A percentile compares a stretch with the other conserved stretches of the same genome.
Conservation (phyloP, 2,888 invertebrate species). For the Folsomia candida region DNA sequence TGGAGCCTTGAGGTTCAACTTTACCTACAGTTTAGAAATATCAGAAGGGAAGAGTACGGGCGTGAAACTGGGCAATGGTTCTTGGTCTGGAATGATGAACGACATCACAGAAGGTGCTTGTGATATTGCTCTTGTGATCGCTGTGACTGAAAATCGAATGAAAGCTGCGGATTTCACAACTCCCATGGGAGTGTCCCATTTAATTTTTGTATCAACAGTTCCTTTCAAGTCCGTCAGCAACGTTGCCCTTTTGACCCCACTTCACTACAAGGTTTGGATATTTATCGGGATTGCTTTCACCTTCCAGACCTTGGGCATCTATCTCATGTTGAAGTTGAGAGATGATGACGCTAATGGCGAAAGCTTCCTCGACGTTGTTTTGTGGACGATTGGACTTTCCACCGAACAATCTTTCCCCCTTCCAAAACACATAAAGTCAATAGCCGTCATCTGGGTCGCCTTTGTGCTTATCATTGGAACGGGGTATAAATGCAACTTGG, state of each 20-base stretch:
- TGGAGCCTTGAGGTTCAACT: not conserved
- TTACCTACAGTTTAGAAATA: conserved; percentile 1
- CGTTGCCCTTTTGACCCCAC: conserved; percentile 25
- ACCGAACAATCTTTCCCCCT: conserved; percentile 14
- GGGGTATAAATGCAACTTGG: conserved; percentile 40
- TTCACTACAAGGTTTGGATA: conserved; percentile 24
- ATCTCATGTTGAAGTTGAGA: not conserved
- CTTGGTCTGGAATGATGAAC: conserved; percentile 4
- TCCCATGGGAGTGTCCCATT: conserved; percentile 24
- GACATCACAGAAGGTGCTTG: not conserved
- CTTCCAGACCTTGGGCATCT: not conserved
- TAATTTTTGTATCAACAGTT: conserved; percentile 23
- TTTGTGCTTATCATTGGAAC: conserved; percentile 37
- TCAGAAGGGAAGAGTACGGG: conserved; percentile 3
- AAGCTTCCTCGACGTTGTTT: not conserved
- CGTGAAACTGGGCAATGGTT: not conserved
- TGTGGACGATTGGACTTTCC: conserved; percentile 22
- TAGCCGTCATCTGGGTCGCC: conserved; percentile 28
- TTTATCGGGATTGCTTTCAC: conserved; percentile 17
- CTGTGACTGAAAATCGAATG: not conserved
- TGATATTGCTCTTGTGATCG: not conserved
- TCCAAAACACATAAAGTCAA: conserved; percentile 21
- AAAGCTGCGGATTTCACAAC: conserved; percentile 18
- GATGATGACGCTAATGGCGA: not conserved
- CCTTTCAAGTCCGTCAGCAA: conserved; percentile 18